Evolutionary conservation across 2,113 vertebrate species (phyloP), one percentile per base, ranked within the genome.

Genomic region (Serinus canaria): DNA sequence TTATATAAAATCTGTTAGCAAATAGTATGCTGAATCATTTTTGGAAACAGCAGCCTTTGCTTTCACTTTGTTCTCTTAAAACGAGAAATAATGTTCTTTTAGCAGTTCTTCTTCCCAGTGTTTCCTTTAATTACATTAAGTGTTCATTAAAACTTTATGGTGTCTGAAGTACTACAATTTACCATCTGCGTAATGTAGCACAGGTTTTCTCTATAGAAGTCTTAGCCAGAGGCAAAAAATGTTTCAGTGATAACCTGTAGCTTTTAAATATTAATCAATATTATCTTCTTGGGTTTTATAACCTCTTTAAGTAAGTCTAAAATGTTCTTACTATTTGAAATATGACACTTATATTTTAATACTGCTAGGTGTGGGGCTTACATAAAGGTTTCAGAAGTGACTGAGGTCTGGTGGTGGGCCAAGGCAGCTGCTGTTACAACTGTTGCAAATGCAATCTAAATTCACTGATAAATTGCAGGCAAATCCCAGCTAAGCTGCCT

Each of bases 401-500:
- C 89, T 28, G 10, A 94, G 83, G 89, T 87, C 92, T 98, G 94
- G 67, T 97, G 77, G 91, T 90, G 94, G 81, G 86, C 94, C 87
- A 88, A 86, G 73, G 87, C 97, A 96, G 78, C 96, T 97, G 94
- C 95, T 95, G 73, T 92, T 93, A 19, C 1, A 39, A 88, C 96
- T 95, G 89, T 63, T 94, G 66, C 70, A 96, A 97, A 94, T 95
- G 58, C 93, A 95, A 7, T 97, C 93, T 97, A 95, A 97, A 98
- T 96, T 98, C 92, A 92, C 95, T 94, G 95, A 96, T 92, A 97
- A 98, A 97, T 97, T 98, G 93, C 90, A 91, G 92, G 92, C 90
- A 98, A 98, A 98, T 98, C 97, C 98, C 94, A 96, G 97, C 98
- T 98, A 98, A 99, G 97, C 98, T 97, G 95, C 89, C 82, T 96